phyloP scores from a whole-genome alignment of 2,888 invertebrate genomes.

The Copidosoma aretas region DNA sequence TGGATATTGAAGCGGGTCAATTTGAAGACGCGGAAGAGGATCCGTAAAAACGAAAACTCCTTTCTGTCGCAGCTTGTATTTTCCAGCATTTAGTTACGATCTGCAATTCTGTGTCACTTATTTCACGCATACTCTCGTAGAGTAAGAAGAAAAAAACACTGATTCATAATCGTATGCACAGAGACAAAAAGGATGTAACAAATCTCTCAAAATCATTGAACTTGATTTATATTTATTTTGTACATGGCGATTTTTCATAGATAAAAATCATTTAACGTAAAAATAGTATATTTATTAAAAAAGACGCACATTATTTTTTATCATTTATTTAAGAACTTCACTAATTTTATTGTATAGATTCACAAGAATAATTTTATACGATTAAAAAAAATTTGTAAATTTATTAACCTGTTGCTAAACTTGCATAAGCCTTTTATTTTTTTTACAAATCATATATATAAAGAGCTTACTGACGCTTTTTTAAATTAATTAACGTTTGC shows the following conservation, averaged over 20 bases:
- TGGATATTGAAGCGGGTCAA: slow-evolving; percentile 64
- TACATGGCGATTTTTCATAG: slow-evolving; percentile 57
- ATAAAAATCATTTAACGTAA: slow-evolving; percentile 46
- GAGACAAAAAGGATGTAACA: slow-evolving; percentile 39
- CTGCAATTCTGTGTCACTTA: slow-evolving; percentile 46
- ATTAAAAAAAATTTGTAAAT: neutral
- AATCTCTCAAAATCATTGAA: slow-evolving; percentile 51
- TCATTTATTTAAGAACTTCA: no score
- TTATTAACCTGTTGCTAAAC: slow-evolving; percentile 24
- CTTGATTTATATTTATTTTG: slow-evolving; percentile 62
- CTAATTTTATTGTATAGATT: no score
- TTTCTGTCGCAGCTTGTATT: slow-evolving; percentile 44
- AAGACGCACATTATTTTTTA: no score
- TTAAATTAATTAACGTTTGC: no score
- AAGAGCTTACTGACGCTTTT: no score
- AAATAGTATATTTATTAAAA: slow-evolving; percentile 28
- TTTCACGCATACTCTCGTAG: slow-evolving; percentile 50
- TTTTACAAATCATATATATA: no score
- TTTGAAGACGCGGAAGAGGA: slow-evolving; percentile 69
- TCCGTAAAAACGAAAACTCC: slow-evolving; percentile 50
- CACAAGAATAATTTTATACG: no score
- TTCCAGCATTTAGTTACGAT: slow-evolving; percentile 56
- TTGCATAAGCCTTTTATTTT: neutral
- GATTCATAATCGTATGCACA: slow-evolving; percentile 47
- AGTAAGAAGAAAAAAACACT: slow-evolving; percentile 45